A percentile compares a stretch with the other conserved stretches of the same genome.
phyloP scores from a whole-genome alignment of 2,888 invertebrate species.

The Sialis fuliginosa region DNA sequence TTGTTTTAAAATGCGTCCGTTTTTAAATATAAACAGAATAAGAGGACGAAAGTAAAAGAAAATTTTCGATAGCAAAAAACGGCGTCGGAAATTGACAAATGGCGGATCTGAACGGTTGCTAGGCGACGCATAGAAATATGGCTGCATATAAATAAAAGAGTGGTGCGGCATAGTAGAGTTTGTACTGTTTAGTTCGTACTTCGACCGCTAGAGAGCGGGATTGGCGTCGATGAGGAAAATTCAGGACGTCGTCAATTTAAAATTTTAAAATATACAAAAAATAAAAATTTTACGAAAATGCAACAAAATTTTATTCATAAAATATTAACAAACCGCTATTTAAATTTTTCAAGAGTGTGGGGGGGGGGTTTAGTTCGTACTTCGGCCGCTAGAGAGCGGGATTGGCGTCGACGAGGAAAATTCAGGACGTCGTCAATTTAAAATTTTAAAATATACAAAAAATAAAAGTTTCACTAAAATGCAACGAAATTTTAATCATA shows the following conservation, averaged over 20 bases:
- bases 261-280: no score
- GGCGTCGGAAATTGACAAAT: constrained; percentile 22
- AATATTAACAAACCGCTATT: no score
- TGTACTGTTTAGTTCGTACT: constrained; percentile 16
- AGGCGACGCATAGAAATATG: constrained; percentile 21
- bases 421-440: no score
- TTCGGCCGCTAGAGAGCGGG: constrained; percentile 11
- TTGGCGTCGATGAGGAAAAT: background rate
- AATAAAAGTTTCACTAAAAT: no score
- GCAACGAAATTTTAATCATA: no score
- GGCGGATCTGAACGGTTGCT: constrained; percentile 22
- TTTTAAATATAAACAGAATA: no score
- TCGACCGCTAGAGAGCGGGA: constrained; percentile 10
- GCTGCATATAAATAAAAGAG: constrained; percentile 24
- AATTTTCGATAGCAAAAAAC: constrained; percentile 18
- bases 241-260: no score
- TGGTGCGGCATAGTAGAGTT: constrained; percentile 9
- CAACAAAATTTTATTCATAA: no score
- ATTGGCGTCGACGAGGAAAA: background rate
- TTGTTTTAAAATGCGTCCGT: no score
- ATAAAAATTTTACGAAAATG: no score
- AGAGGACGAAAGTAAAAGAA: constrained; percentile 18
- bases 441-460: no score
- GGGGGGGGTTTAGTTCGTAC: constrained; percentile 18
- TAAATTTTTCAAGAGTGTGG: no score